Evolutionary conservation across 2,888 invertebrate genomes (phyloP).

Genomic region (Agrochola litura): DNA sequence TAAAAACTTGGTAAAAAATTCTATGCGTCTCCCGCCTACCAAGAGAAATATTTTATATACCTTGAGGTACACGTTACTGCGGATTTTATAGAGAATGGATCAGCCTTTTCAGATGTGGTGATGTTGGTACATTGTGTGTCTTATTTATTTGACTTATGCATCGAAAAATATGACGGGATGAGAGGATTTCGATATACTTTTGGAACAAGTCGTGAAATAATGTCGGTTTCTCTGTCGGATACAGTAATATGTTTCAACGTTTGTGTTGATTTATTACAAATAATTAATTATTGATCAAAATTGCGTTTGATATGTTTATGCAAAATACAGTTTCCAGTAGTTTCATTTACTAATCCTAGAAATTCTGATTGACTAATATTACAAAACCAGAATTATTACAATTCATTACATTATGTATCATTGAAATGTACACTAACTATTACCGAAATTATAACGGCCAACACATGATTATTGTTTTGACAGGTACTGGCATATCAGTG

Average conservation of each 20-base stretch:
- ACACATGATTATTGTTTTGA: not conserved
- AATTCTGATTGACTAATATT: not conserved
- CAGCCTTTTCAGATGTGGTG: slow-evolving; percentile 5
- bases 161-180: not conserved
- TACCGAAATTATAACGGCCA: not conserved
- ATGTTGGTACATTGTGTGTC: not conserved
- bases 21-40: slow-evolving; percentile 71
- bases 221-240: not conserved
- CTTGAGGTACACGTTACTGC: slow-evolving; percentile 37
- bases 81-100: slow-evolving; percentile 44
- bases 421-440: not conserved
- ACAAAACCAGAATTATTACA: not conserved
- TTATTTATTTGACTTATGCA: slow-evolving; percentile 28
- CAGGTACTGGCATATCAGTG: not conserved
- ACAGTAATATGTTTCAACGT: not conserved
- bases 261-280: not conserved
- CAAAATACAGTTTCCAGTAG: not conserved
- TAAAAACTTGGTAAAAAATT: slow-evolving; percentile 82
- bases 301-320: not conserved
- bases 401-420: not conserved
- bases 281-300: not conserved
- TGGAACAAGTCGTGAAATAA: not conserved
- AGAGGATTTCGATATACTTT: not conserved
- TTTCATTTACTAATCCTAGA: not conserved
- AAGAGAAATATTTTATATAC: slow-evolving; percentile 59